Base-by-base conservation (phyloP, 2,888 invertebrate genomes). In the Thecocarcelia acutangulata region DNA sequence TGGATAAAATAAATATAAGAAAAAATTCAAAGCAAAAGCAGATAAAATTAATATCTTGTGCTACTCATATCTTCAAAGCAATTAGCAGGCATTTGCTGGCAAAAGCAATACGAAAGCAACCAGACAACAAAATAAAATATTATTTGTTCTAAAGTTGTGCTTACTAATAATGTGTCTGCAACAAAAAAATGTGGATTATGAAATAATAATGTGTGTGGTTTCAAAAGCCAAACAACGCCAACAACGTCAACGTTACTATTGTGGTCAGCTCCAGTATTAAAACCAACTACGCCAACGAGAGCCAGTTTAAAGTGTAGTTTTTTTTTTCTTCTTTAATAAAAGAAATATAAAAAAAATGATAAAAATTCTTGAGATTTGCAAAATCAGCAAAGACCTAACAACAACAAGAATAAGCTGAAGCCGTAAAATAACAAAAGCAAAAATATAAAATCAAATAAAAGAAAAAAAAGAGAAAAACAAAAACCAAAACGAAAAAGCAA, bases 291-390 rank as follows among this genome's bases (percentile, higher is more conserved):
- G 73, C 46, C 72, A 66, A 56, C 74, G 54, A 46, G 50, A 68
- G 33, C 46, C 19, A 48, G 19, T 37, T 52, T 12, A 61, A 33
- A 54, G 66, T 63, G 33, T 33, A 64, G n/a, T 61, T 44, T 15
- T 37, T 44, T 28, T 15, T 15, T n/a, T n/a, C 8, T n/a, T 44
- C 1, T 44, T 3, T 44, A 44, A 44, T 46, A 37, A 50, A 37
- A 42, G 68, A 58, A 48, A 42, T 46, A 73, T 9, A 3, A 46
- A 24, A 58, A 77, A 72, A 72, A 78, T 78, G 72, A 33, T 33
- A 33, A 33, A 78, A 72, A 72, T 78, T 78, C 66, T 66, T 78
- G 58, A 66, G 72, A 78, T 78, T 66, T 78, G 78, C 78, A 56
- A 78, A 66, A 52, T 72, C 59, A 52, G 40, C 64, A 78, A 50